Evolutionary conservation across 2,797 vertebrate species (phyloP).

Genomic region (Simalia tracyae): DNA sequence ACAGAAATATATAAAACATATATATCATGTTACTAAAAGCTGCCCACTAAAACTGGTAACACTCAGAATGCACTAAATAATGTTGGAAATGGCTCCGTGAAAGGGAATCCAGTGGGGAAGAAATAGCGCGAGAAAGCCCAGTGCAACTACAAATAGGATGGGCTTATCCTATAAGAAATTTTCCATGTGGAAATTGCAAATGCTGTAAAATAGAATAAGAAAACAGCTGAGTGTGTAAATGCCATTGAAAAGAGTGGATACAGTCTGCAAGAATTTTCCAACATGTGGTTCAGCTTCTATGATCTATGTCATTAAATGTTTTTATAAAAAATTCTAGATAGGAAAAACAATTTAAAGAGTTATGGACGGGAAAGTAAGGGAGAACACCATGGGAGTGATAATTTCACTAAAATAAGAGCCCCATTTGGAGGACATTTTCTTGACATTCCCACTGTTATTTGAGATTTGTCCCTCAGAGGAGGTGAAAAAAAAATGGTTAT

Average conservation of each 20-base stretch:
- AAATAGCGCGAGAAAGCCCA: background rate
- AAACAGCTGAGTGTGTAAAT: slow-evolving; percentile 16
- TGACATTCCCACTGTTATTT: background rate
- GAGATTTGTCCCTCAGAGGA: background rate
- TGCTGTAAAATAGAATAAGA: slow-evolving; percentile 4
- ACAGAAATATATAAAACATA: too few relatives aligned
- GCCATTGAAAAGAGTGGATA: background rate
- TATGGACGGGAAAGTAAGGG: background rate
- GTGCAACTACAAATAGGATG: background rate
- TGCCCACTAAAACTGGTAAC: background rate
- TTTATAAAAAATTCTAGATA: background rate
- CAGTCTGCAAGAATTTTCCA: slow-evolving; percentile 2
- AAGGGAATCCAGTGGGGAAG: background rate
- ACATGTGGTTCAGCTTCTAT: background rate
- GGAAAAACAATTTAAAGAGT: background rate
- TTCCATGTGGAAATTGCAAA: slow-evolving; percentile 15
- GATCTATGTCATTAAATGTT: background rate
- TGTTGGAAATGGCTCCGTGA: background rate
- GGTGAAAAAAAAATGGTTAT: background rate
- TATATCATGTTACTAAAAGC: background rate
- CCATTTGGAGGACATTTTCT: background rate
- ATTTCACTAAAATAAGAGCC: background rate
- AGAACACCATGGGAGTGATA: background rate
- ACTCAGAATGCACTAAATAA: background rate
- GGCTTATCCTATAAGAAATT: background rate